Percentiles rank a stretch among this genome's conserved stretches.
Conservation (phyloP, 2,888 invertebrate genomes). For the Neria commutata region DNA sequence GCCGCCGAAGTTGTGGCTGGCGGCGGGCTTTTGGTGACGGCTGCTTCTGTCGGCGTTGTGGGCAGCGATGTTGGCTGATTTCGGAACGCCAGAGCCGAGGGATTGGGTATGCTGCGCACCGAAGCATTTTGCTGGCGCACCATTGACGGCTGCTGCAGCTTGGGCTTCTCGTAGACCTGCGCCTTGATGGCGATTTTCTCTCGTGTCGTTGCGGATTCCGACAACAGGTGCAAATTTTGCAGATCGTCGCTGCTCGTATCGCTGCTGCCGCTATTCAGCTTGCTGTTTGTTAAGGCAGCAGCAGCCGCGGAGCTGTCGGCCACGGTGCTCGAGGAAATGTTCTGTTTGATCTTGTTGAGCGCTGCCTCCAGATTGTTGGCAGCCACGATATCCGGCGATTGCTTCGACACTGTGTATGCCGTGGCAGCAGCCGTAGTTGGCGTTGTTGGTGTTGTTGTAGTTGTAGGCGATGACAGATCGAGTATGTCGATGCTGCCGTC, state of each 20-base stretch:
- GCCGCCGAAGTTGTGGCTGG: not conserved
- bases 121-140: constrained; percentile 65
- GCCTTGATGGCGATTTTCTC: constrained; percentile 58
- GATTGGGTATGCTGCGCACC: constrained; percentile 70
- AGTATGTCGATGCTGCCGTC: constrained; percentile 65
- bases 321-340: constrained; percentile 49
- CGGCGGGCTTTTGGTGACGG: not conserved
- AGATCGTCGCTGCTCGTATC: constrained; percentile 50
- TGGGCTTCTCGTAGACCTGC: constrained; percentile 62
- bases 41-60: not conserved
- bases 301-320: constrained; percentile 14
- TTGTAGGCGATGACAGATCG: constrained; percentile 61
- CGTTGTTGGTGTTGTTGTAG: constrained; percentile 34
- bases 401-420: constrained; percentile 17
- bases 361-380: constrained; percentile 55
- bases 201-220: constrained; percentile 58
- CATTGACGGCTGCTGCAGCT: constrained; percentile 45
- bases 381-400: constrained; percentile 20
- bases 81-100: constrained; percentile 67
- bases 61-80: constrained; percentile 54
- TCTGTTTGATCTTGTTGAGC: constrained; percentile 59
- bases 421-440: constrained; percentile 23
- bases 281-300: constrained; percentile 18
- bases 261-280: not conserved
- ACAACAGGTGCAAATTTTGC: constrained; percentile 67